Base-by-base conservation (phyloP, 2,113 vertebrate species). In the Triplophysa dalaica region DNA sequence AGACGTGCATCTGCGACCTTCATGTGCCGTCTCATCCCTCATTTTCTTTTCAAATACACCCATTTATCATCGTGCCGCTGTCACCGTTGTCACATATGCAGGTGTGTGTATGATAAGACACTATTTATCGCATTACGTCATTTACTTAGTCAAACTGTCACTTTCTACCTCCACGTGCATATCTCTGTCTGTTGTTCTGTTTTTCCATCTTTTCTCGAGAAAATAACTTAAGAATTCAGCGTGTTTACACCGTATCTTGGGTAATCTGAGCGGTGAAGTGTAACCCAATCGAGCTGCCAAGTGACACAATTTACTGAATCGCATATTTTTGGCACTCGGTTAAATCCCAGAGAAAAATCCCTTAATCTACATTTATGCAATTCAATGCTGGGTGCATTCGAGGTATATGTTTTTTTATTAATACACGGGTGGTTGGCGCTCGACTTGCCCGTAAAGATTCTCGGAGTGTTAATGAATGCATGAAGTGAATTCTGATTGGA, bases 21-120 rank as follows among this genome's bases (percentile, higher is more conserved):
- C 81, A 83, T 73, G 48, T 64, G 43, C 26, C 60, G 17, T 70
- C 77, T 68, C 69, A 41, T 24, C 56, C n/a, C 76, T 69, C 78
- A 85, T 83, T 81, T 81, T 43, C 78, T 75, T 81, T 85, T 82
- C 83, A 81, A 82, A 85, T 78, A 70, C 50, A 66, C 16, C 56
- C 84, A 85, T 85, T 81, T 74, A 78, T 85, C 84, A 81, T 43
- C 3, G 10, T 63, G 8, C 14, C 29, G 63, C 50, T 75, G 43
- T 83, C 33, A 43, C 64, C 6, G 62, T 76, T 81, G 78, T 78
- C 84, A 83, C 67, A 56, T 22, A 50, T 22, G 19, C 63, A 84
- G 70, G 68, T 69, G 70, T 54, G 22, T 63, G 65, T 62, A 61
- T 62, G 69, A 84, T 66, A 74, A 74, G 33, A 22, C n/a, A 2